phyloP scores from a whole-genome alignment of 2,797 vertebrate species.

The Triplophysa yarkandensis region DNA sequence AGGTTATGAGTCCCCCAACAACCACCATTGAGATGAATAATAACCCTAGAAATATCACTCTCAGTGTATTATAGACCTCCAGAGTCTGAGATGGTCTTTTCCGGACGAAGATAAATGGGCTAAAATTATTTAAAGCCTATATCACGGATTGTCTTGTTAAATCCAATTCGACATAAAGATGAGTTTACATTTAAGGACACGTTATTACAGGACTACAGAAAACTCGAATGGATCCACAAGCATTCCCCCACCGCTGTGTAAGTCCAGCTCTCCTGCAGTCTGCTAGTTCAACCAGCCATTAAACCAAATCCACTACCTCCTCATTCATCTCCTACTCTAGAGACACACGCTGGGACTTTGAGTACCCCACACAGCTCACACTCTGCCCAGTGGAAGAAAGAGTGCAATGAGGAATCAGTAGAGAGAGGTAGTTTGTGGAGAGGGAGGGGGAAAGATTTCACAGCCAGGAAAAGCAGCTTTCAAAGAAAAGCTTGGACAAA shows the following conservation, averaged over 20 bases:
- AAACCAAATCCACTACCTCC: slow-evolving; percentile 52
- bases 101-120: not conserved
- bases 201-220: slow-evolving; percentile 17
- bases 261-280: slow-evolving; percentile 40
- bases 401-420: slow-evolving; percentile 19
- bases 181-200: not conserved
- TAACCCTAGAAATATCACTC: not conserved
- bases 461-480: slow-evolving; percentile 12
- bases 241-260: not conserved
- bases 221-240: slow-evolving; percentile 41
- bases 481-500: slow-evolving; percentile 16
- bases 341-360: slow-evolving; percentile 59
- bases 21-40: not conserved
- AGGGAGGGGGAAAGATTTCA: not conserved
- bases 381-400: slow-evolving; percentile 18
- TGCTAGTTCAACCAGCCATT: slow-evolving; percentile 53
- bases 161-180: not conserved
- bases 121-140: not conserved
- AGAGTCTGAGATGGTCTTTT: not conserved
- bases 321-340: slow-evolving; percentile 55
- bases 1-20: not conserved
- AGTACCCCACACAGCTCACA: slow-evolving; percentile 51
- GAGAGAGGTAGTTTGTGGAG: slow-evolving; percentile 13
- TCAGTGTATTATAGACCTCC: not conserved
- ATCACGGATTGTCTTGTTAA: not conserved